Base-by-base conservation (phyloP, 2,888 invertebrate species). In the Pyrrhopygopsis socrates region DNA sequence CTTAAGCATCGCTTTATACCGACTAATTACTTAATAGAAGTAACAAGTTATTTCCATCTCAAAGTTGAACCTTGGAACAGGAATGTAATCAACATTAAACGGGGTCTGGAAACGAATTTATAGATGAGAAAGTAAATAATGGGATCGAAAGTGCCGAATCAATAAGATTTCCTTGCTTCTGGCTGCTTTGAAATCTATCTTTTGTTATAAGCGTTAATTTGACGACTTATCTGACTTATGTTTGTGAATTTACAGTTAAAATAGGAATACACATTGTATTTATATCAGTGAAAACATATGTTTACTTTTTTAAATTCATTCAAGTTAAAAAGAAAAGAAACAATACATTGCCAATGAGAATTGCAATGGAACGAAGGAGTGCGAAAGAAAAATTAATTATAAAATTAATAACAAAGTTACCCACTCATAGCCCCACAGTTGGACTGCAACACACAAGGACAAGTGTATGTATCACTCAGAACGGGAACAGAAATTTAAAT, bases 21-120 rank as follows among this genome's bases (percentile, higher is more conserved):
- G 97, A 96, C 97, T 97, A 98, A 98, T 98, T 97, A 97, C 97
- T 97, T 97, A 97, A 98, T 97, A 97, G 97, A 97, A 97, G 97
- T 97, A 97, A 97, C 97, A 97, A 97, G 97, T 97, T 97, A 97
- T 97, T 97, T 97, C 97, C 97, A 97, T 97, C 96, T 93, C 96
- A 95, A 96, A 97, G 96, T 97, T 97, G 95, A 95, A 95, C 96
- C 90, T 93, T 93, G 90, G 88, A 93, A 96, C 95, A 95, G 96
- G 95, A 97, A 97, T 96, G 97, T 97, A 97, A 97, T 97, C 97
- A 97, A 96, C 96, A 95, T 96, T 97, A 96, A 97, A 96, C 96
- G 95, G 96, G 96, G 95, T 95, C 92, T 94, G 95, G 91, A 95
- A 96, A 95, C 95, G 95, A 97, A 96, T 96, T 81, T 97, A 96